Conservation (phyloP, 1,140 invertebrate species). For the Ostrea edulis region DNA sequence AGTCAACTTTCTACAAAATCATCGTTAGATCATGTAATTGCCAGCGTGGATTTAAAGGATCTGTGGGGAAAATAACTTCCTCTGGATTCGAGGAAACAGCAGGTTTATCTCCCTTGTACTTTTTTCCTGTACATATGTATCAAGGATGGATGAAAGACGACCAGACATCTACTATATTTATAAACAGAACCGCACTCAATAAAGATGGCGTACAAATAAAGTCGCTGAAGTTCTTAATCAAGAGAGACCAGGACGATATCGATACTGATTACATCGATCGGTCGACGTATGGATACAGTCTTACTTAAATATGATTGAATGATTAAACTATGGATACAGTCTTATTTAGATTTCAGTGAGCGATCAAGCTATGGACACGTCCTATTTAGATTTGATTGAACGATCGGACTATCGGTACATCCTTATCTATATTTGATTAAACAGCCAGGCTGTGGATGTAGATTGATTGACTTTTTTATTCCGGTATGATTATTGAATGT, state of each 20-base stretch:
- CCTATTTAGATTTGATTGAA: no score
- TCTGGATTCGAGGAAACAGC: background rate
- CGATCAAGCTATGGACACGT: no score
- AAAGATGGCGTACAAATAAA: background rate
- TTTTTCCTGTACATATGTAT: background rate
- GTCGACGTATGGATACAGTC: background rate
- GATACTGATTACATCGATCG: background rate
- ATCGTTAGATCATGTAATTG: background rate
- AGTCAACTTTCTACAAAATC: background rate
- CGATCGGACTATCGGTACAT: no score
- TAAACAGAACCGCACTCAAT: background rate
- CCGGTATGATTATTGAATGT: no score
- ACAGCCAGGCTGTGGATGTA: no score
- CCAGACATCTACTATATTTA: background rate
- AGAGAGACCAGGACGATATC: background rate
- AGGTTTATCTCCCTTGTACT: constrained; percentile 2
- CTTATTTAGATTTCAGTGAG: no score
- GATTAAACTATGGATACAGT: no score
- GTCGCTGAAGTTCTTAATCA: background rate
- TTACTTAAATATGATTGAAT: no score
- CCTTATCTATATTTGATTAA: no score
- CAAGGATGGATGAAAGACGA: background rate
- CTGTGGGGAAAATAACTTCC: background rate
- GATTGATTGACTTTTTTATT: no score
- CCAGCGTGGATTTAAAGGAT: background rate